phyloP scores from a whole-genome alignment of 2,888 invertebrate genomes.

The Sminthurinus aureus region DNA sequence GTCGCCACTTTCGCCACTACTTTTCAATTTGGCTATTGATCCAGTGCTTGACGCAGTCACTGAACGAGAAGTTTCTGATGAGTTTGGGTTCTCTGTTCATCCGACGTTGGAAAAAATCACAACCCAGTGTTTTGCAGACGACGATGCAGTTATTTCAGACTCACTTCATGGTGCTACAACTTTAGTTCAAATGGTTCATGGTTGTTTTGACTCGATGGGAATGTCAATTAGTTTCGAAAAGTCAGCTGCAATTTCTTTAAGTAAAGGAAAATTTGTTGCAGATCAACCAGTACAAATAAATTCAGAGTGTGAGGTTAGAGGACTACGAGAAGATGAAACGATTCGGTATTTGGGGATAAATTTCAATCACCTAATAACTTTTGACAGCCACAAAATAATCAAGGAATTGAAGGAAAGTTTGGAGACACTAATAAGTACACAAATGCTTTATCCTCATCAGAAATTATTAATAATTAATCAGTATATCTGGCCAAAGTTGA shows the following conservation, averaged over 20 bases:
- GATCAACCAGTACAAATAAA: background rate
- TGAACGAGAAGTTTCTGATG: background rate
- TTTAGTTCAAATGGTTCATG: background rate
- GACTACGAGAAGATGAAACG: background rate
- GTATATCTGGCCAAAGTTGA: background rate
- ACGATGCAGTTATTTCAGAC: background rate
- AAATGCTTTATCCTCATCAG: constrained; percentile 1
- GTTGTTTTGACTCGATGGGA: background rate
- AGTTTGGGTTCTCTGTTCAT: background rate
- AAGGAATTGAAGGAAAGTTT: background rate
- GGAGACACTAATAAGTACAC: background rate
- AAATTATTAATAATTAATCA: background rate
- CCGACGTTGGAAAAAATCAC: background rate
- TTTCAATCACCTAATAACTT: background rate
- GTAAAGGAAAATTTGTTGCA: background rate
- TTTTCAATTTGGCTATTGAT: background rate
- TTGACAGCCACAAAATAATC: background rate
- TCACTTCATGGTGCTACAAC: background rate
- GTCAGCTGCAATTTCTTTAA: background rate
- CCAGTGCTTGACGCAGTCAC: background rate
- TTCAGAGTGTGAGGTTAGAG: background rate
- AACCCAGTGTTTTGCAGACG: background rate
- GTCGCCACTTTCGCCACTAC: background rate
- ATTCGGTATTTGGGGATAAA: background rate
- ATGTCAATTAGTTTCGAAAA: background rate